Evolutionary conservation across 2,888 invertebrate genomes (phyloP).

Genomic region (Cylloceria caligata): DNA sequence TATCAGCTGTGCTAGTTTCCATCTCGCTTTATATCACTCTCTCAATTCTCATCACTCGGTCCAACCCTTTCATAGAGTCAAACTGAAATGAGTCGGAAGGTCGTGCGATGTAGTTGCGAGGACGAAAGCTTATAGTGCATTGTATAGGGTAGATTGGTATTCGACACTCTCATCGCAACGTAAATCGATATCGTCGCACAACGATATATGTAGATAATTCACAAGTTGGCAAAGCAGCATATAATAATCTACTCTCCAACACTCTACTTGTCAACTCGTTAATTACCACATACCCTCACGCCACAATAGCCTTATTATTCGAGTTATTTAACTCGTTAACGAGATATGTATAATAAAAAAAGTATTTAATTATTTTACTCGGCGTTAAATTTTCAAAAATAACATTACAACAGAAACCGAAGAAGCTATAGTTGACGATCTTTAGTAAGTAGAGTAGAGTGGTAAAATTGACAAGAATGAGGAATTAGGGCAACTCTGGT

Average conservation of each 20-base stretch:
- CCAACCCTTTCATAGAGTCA: background rate
- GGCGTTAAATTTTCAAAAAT: background rate
- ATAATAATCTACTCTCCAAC: slow-evolving; percentile 22
- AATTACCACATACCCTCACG: slow-evolving; percentile 11
- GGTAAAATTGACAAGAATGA: background rate
- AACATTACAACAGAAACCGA: background rate
- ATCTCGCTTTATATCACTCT: background rate
- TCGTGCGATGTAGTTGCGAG: background rate
- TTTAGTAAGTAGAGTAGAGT: background rate
- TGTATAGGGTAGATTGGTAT: background rate
- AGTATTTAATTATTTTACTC: slow-evolving; percentile 9
- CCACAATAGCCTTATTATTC: slow-evolving; percentile 31
- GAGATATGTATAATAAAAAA: slow-evolving; percentile 13
- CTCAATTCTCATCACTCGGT: background rate
- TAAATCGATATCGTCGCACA: background rate
- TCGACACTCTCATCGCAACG: background rate
- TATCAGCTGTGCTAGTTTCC: background rate
- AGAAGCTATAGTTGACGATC: background rate
- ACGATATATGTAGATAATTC: background rate
- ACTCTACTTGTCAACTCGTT: background rate
- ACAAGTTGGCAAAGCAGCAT: slow-evolving; percentile 1
- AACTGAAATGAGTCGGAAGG: background rate
- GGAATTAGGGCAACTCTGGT: background rate
- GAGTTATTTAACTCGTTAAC: slow-evolving; percentile 34
- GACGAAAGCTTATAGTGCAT: background rate